Base-by-base conservation (phyloP, 2,113 vertebrate species). In the Grammomys surdaster region DNA sequence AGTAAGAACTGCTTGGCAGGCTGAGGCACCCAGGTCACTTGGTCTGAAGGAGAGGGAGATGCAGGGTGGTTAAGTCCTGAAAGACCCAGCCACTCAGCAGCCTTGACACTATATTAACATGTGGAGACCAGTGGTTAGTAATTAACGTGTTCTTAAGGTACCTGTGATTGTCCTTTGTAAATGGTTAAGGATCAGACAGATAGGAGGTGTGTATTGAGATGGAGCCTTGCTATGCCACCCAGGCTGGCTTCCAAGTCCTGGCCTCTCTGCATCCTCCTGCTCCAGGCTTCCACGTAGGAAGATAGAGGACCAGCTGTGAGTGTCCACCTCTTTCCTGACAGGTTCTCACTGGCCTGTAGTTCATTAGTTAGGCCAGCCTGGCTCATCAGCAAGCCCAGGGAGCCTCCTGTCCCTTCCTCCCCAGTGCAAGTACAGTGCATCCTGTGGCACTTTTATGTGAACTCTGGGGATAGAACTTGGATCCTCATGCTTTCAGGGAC, bases 81-180 rank as follows among this genome's bases (percentile, higher is more conserved):
- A 75, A 72, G 72, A 81, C 58, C 84, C 58, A 40, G 58, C 77
- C 72, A 77, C 13, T 73, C n/a, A 77, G 81, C 94, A 93, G 76
- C 60, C 17, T 67, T 73, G 75, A 78, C n/a, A 67, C 40, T 89
- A 63, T 95, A 88, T 85, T 88, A 51, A 88, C 67, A 95, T 33
- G 63, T 88, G 26, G 67, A 77, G 90, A 75, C 31, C 9, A 8
- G 58, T 33, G 20, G 72, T 94, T 95, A 87, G 63, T 87, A 88
- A 88, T 67, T 90, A 87, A 78, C 54, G 77, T 6, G 70, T 92
- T 94, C 89, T 87, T 51, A 20, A 75, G 77, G 80, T 56, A 73
- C 65, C n/a, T 56, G 56, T 7, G 43, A 36, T 87, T 93, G 60
- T 91, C 54, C 43, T 87, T 11, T 89, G 54, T 63, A 90, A 88